A percentile compares a stretch with the other conserved stretches of the same genome.
Evolutionary conservation across 1,140 invertebrate species (phyloP).

Genomic region (Zaprionus taronus): DNA sequence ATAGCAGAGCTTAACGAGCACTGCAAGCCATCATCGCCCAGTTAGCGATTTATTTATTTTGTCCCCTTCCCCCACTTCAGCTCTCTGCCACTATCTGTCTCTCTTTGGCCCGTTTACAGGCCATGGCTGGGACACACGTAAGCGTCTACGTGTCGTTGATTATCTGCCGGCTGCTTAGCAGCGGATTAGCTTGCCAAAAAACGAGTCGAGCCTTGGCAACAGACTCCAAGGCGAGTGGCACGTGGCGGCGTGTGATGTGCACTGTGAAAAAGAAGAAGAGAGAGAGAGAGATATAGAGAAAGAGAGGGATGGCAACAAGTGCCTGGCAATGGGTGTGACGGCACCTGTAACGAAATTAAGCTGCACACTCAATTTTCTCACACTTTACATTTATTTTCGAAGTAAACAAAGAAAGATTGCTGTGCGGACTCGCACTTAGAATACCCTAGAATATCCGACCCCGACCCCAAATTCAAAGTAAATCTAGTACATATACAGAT

Average conservation of each 20-base stretch:
- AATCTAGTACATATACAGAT: slow-evolving; percentile 2
- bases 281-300: background rate
- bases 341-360: background rate
- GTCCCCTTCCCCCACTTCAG: background rate
- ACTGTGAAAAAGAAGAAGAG: background rate
- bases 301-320: slow-evolving; percentile 55
- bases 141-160: slow-evolving; percentile 69
- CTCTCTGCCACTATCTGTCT: background rate
- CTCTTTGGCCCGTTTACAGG: background rate
- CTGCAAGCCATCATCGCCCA: slow-evolving; percentile 40
- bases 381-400: slow-evolving; percentile 60
- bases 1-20: slow-evolving; percentile 27
- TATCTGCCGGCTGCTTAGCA: slow-evolving; percentile 73
- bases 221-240: slow-evolving; percentile 30
- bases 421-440: slow-evolving; percentile 32
- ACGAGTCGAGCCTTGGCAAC: slow-evolving; percentile 31
- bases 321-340: slow-evolving; percentile 22
- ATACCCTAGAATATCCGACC: slow-evolving; percentile 19
- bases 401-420: slow-evolving; percentile 56
- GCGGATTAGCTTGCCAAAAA: slow-evolving; percentile 72
- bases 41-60: slow-evolving; percentile 15
- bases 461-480: slow-evolving; percentile 11
- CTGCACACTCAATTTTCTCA: slow-evolving; percentile 33
- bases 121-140: slow-evolving; percentile 54
- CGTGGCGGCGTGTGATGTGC: slow-evolving; percentile 39